Evolutionary conservation across 1,140 invertebrate genomes (phyloP), one percentile per base, ranked within the genome.

Genomic region (Mercenaria mercenaria): DNA sequence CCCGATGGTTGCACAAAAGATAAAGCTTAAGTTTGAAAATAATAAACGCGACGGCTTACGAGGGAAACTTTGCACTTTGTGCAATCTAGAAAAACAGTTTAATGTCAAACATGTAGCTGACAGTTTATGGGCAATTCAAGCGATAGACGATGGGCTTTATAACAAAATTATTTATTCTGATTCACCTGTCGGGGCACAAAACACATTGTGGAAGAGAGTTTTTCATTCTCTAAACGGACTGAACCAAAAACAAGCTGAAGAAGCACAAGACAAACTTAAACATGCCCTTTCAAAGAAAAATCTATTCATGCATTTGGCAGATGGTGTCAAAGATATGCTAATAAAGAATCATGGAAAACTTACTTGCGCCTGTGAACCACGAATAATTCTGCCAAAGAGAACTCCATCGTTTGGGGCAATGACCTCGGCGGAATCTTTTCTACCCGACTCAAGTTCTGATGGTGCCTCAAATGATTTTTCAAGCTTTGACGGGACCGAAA

Each of bases 61-160:
- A 39, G 47, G 79, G 13, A 81, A 32, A 2, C 0, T 81, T 1
- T 81, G 79, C 61, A n/a, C 37, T 4, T 61, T 39, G 11, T 81
- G 79, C 52, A 59, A 61, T 29, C 15, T 81, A 15, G 39, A 4
- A 37, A 34, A 43, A 37, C 13, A 50, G 32, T n/a, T 81, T 20
- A 50, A 81, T 81, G 41, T 81, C 0, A 81, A 64, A n/a, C 47
- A 81, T 61, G 47, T 81, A 18, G 56, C 39, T 15, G 79, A 81
- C 47, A 29, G 29, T 29, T 43, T 81, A 23, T 81, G 47, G 29
- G 26, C 43, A 61, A 59, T 52, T 4, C 47, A 52, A 52, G 43
- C 29, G 4, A 34, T 81, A 2, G 47, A 61, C 11, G 52, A 59
- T 59, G 56, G 47, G 20, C 32, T 81, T 29, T 81, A 81, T 32